Conservation (phyloP, 2,797 vertebrate species). For the Naso thynnoides region DNA sequence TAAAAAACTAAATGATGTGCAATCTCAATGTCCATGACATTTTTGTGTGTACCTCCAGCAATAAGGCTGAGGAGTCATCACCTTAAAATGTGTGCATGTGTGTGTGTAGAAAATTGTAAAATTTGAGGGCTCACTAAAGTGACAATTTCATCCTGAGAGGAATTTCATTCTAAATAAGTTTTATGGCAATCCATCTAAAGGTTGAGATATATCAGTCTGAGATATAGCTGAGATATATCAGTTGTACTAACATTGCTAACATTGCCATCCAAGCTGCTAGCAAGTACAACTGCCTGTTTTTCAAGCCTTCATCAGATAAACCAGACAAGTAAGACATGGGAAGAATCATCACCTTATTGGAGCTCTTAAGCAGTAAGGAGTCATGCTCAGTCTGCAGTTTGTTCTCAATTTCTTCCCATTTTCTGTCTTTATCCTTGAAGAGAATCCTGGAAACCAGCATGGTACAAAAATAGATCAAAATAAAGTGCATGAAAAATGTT, state of each 20-base stretch:
- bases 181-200: background rate
- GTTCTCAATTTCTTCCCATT: constrained; percentile 96
- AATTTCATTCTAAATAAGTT: background rate
- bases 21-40: too few relatives aligned
- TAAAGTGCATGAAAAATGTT: constrained; percentile 35
- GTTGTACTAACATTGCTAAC: too few relatives aligned
- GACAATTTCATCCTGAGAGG: constrained; percentile 1
- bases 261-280: too few relatives aligned
- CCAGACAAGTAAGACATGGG: background rate
- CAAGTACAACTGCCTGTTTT: constrained; percentile 4
- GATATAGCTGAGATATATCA: too few relatives aligned
- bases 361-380: constrained; percentile 93
- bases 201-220: background rate
- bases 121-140: background rate
- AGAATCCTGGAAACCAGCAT: constrained; percentile 87
- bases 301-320: constrained; percentile 4
- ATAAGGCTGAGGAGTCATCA: too few relatives aligned
- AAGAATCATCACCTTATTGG: constrained; percentile 90
- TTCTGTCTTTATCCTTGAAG: constrained; percentile 96
- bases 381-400: constrained; percentile 93
- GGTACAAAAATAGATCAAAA: constrained; percentile 59
- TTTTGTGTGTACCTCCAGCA: too few relatives aligned
- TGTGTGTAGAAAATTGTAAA: too few relatives aligned
- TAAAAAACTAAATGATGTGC: too few relatives aligned
- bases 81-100: too few relatives aligned